These are phyloP conservation scores for Pseudochromis fuscus DNA, from an alignment of 2,797 vertebrate species.

Conservation along the genomic window DNA sequence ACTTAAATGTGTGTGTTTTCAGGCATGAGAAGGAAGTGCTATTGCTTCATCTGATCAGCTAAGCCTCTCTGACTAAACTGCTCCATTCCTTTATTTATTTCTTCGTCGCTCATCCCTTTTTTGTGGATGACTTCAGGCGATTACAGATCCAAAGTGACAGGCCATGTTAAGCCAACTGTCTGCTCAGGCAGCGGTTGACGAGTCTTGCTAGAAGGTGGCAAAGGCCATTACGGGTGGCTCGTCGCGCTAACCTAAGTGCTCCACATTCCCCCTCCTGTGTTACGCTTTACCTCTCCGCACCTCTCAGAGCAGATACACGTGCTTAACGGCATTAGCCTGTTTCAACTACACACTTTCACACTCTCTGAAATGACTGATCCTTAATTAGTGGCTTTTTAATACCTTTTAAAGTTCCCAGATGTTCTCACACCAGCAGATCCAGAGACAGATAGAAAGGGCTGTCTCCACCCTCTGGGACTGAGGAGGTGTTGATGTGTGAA, in stretches of 20 bases:
- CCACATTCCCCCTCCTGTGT: constrained; percentile 15
- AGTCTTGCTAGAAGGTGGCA: constrained; percentile 58
- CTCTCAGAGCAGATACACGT: constrained; percentile 1
- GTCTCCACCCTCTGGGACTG: constrained; percentile 21
- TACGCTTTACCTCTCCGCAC: constrained; percentile 25
- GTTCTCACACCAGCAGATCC: constrained; percentile 47
- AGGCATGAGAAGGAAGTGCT: constrained; percentile 19
- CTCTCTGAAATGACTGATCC: constrained; percentile 42
- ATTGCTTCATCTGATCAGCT: constrained; percentile 23
- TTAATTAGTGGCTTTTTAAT: constrained; percentile 64
- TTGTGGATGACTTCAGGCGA: constrained; percentile 49
- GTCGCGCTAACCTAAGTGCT: constrained; percentile 30
- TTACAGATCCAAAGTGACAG: constrained; percentile 67
- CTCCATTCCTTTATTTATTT: constrained; percentile 33
- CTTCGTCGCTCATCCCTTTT: constrained; percentile 12
- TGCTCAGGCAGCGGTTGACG: constrained; percentile 41
- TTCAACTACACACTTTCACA: constrained; percentile 32
- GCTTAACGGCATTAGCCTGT: neutral
- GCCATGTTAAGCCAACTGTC: constrained; percentile 55
- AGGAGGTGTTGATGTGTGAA: constrained; percentile 68
- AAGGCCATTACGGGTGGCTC: constrained; percentile 52
- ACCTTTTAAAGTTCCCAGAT: constrained; percentile 66
- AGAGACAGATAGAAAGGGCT: constrained; percentile 9
- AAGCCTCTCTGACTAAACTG: constrained; percentile 10
- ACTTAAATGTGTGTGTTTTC: constrained; percentile 34